Evolutionary conservation across 2,888 invertebrate species (phyloP).

Genomic region (Tryphoninae sp.): DNA sequence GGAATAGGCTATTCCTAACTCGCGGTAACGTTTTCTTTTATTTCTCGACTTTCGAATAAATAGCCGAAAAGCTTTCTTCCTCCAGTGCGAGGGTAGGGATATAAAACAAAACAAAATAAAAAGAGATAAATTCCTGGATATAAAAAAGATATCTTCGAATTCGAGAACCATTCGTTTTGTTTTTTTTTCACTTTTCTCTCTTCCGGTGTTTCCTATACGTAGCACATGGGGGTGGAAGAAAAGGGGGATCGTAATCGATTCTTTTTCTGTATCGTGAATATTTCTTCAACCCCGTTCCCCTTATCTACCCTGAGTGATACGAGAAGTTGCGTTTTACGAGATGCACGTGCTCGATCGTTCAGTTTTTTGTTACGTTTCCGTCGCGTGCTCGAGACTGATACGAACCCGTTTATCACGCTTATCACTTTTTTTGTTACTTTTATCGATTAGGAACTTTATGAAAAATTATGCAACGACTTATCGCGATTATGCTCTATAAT

Average conservation of each 20-base stretch:
- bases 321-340: constrained; percentile 38
- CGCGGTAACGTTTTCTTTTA: neutral
- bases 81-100: no score
- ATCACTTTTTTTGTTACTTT: constrained; percentile 1
- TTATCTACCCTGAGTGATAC: neutral
- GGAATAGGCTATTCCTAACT: neutral
- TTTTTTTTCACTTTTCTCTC: neutral
- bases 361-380: constrained; percentile 11
- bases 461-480: no score
- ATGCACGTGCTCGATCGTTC: constrained; percentile 45
- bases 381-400: constrained; percentile 35
- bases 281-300: constrained; percentile 35
- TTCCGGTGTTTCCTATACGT: neutral
- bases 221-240: neutral
- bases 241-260: constrained; percentile 49
- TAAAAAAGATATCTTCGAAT: neutral
- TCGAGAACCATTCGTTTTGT: neutral
- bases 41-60: neutral
- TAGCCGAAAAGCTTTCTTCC: neutral
- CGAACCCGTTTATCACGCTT: constrained; percentile 11
- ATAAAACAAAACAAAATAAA: neutral
- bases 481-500: neutral
- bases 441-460: no score
- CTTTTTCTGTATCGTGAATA: constrained; percentile 42
- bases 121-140: neutral